A percentile compares a stretch with the other conserved stretches of the same genome.
Conservation (phyloP, 2,888 invertebrate species). For the Hartigia nigra region DNA sequence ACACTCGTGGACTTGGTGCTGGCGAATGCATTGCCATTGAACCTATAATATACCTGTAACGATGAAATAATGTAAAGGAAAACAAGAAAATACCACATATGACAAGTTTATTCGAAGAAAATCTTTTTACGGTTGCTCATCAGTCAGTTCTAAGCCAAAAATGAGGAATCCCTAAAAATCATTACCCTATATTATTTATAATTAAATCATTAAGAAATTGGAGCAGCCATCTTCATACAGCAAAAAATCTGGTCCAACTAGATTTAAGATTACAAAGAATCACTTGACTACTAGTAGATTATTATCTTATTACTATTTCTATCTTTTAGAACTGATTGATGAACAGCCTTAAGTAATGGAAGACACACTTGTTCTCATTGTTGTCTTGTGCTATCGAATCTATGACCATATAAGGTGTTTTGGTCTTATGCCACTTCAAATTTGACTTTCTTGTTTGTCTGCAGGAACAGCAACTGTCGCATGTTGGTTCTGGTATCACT, state of each 20-base stretch:
- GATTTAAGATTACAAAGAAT: not conserved
- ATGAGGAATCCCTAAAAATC: not conserved
- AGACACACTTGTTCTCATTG: slow-evolving; percentile 35
- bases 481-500: slow-evolving; percentile 39
- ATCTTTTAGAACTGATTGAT: not conserved
- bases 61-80: not conserved
- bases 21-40: slow-evolving; percentile 52
- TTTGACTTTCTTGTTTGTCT: slow-evolving; percentile 49
- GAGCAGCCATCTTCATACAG: not conserved
- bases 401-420: slow-evolving; percentile 44
- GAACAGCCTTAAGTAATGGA: not conserved
- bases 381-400: slow-evolving; percentile 42
- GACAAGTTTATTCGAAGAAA: not conserved
- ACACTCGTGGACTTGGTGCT: slow-evolving; percentile 41
- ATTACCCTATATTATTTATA: not conserved
- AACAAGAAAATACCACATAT: not conserved
- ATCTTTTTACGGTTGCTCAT: not conserved
- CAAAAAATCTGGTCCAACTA: not conserved
- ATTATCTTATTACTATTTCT: not conserved
- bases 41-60: slow-evolving; percentile 44
- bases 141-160: not conserved
- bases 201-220: not conserved
- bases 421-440: slow-evolving; percentile 39
- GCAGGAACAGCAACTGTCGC: slow-evolving; percentile 55
- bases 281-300: not conserved